A percentile compares a stretch with the other conserved stretches of the same genome.
Conservation (phyloP, 30 jellyfish, hydroid and myxozoan genomes). For the Aurelia sp. region DNA sequence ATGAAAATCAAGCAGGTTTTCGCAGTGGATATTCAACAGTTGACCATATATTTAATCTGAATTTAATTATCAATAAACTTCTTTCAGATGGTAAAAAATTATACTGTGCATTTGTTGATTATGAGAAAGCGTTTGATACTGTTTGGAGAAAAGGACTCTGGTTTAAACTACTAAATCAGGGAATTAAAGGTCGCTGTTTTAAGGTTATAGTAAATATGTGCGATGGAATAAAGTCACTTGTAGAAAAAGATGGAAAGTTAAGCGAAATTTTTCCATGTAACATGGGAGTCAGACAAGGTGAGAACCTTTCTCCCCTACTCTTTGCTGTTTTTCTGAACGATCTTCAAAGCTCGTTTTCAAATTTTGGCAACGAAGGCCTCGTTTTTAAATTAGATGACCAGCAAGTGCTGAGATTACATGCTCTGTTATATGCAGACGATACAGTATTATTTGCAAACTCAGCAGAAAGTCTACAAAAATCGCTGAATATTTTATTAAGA, state of each 20-base stretch:
- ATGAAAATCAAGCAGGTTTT: constrained; percentile 29
- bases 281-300: constrained; percentile 32
- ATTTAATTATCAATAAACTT: not conserved
- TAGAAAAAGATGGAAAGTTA: not conserved
- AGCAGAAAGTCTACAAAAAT: constrained; percentile 15
- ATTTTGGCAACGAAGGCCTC: not conserved
- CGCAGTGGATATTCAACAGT: not conserved
- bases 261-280: constrained; percentile 6
- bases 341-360: constrained; percentile 7
- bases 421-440: not conserved
- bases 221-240: constrained; percentile 1
- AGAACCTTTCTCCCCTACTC: constrained; percentile 14
- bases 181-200: not conserved
- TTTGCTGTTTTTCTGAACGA: constrained; percentile 11
- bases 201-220: not conserved
- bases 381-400: not conserved
- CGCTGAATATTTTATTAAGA: not conserved
- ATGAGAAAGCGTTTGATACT: constrained; percentile 33
- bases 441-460: constrained; percentile 6
- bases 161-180: constrained; percentile 6
- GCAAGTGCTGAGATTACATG: not conserved
- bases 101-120: constrained; percentile 14
- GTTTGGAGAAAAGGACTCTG: constrained; percentile 32
- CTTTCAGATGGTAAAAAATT: constrained; percentile 12
- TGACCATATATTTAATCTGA: too few relatives aligned